Evolutionary conservation across 2,888 invertebrate genomes (phyloP).

Genomic region (Philereme transversata): DNA sequence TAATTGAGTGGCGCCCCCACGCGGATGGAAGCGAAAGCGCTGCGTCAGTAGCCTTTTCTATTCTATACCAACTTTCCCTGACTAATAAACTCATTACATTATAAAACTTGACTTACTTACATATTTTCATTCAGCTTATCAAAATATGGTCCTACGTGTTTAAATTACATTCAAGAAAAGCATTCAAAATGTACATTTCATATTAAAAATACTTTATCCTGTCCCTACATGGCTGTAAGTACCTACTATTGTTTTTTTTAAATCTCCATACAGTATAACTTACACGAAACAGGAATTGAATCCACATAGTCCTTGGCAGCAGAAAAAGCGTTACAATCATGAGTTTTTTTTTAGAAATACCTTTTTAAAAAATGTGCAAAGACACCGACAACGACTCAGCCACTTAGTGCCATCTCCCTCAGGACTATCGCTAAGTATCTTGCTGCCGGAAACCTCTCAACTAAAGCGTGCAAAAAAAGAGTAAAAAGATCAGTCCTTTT

Average conservation of each 20-base stretch:
- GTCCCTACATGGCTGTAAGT: too few relatives aligned
- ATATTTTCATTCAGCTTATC: too few relatives aligned
- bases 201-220: too few relatives aligned
- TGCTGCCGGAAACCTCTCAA: constrained; percentile 34
- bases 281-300: too few relatives aligned
- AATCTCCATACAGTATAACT: too few relatives aligned
- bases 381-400: constrained; percentile 18
- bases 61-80: constrained; percentile 45
- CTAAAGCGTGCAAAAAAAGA: constrained; percentile 11
- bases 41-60: constrained; percentile 34
- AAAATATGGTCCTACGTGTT: too few relatives aligned
- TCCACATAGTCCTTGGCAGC: neutral
- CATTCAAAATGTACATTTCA: too few relatives aligned
- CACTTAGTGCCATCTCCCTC: constrained; percentile 14
- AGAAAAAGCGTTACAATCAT: neutral
- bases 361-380: constrained; percentile 20
- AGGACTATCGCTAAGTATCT: constrained; percentile 14
- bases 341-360: neutral
- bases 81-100: too few relatives aligned
- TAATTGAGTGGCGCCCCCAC: constrained; percentile 51
- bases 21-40: constrained; percentile 67
- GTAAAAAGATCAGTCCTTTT: constrained; percentile 5
- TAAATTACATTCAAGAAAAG: too few relatives aligned
- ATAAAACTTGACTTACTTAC: too few relatives aligned
- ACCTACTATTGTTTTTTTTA: too few relatives aligned